Evolutionary conservation across 2,888 invertebrate genomes (phyloP), one percentile per base, ranked within the genome.

Genomic region (Melanostoma scalare): DNA sequence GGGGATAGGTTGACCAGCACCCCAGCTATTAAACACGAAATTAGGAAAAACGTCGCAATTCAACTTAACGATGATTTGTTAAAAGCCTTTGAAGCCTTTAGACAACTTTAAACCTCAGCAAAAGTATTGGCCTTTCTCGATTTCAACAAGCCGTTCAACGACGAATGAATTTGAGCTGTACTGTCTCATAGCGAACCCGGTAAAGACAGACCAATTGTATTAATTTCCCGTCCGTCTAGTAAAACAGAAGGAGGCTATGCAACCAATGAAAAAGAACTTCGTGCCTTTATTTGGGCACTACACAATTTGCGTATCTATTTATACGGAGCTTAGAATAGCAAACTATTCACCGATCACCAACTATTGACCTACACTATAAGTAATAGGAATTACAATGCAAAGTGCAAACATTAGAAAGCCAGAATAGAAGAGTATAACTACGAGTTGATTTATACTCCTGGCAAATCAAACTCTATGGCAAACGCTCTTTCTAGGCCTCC

Each of bases 371-470:
- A 35, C 63, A 20, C 67, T 3, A 6, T 65, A 6, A 52, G 65
- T 38, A 65, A 50, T 8, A 38, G 65, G 8, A 65, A 65, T 52
- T 40, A 20, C 20, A 52, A 65, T n/a, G 50, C 52, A 9, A 65
- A 65, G 40, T 9, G 50, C 5, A 65, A 50, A 40, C 50, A 50
- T 30, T 65, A 42, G 40, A 65, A 73, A 20, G 20, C 73, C 3
- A 61, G 77, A 31, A 74, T 71, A 33, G 69, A 81, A 44, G 75
- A 81, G 53, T 80, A 68, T 46, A 63, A 65, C 58, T 10, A 56
- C 50, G 58, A 20, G 20, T 0, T 20, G 20, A 20, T 20, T 20
- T 20, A 20, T 20, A 20, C 20, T 20, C 20, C 20, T 20, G 20
- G 20, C 20, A 20, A 20, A 20, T 20, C 20, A 20, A 20, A 20